These are phyloP conservation scores for Muraenolepis orangiensis DNA, from an alignment of 2,797 vertebrate genomes.

Conservation along the genomic window DNA sequence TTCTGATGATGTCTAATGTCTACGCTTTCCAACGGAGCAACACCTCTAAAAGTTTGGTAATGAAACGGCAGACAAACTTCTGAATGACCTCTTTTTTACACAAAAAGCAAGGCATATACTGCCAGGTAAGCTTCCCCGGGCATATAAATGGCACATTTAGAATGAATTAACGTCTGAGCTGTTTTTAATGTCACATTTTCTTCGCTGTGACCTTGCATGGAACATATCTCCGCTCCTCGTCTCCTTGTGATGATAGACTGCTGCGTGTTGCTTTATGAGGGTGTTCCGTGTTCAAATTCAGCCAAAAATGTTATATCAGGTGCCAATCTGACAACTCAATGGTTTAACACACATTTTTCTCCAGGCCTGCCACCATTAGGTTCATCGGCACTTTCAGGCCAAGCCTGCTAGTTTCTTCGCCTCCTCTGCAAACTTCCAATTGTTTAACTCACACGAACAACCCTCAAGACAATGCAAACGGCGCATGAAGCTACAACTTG, in stretches of 20 bases:
- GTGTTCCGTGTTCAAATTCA: slow-evolving; percentile 61
- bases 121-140: slow-evolving; percentile 63
- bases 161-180: slow-evolving; percentile 74
- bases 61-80: slow-evolving; percentile 57
- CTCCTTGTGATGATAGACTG: slow-evolving; percentile 67
- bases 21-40: slow-evolving; percentile 31
- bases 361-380: slow-evolving; percentile 31
- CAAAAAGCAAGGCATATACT: slow-evolving; percentile 58
- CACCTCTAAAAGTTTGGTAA: slow-evolving; percentile 55
- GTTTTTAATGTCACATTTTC: slow-evolving; percentile 76
- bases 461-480: slow-evolving; percentile 45
- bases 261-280: slow-evolving; percentile 72
- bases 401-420: slow-evolving; percentile 28
- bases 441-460: slow-evolving; percentile 39
- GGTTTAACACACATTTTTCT: slow-evolving; percentile 51
- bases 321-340: slow-evolving; percentile 69
- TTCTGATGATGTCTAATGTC: slow-evolving; percentile 28
- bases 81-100: slow-evolving; percentile 60
- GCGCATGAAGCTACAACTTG: slow-evolving; percentile 13
- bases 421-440: slow-evolving; percentile 42
- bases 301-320: slow-evolving; percentile 65
- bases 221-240: slow-evolving; percentile 65
- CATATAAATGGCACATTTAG: slow-evolving; percentile 73
- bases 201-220: slow-evolving; percentile 72
- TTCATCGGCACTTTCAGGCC: slow-evolving; percentile 23